A percentile compares a stretch with the other conserved stretches of the same genome.
Conservation (phyloP, 2,113 vertebrate species). For the Pedionomus torquatus region DNA sequence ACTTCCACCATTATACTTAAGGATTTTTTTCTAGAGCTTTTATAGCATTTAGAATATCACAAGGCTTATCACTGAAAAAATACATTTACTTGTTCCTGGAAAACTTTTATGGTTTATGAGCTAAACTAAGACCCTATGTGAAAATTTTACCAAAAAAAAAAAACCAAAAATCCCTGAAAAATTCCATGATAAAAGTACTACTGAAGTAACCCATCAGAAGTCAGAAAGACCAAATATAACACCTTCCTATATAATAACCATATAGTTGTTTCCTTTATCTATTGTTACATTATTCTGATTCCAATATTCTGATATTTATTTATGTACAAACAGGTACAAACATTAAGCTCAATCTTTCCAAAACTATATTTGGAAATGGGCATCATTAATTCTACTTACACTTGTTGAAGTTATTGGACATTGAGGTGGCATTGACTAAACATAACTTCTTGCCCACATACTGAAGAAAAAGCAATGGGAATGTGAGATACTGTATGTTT, state of each 20-base stretch:
- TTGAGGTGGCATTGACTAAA: not conserved
- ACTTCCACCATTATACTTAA: not conserved
- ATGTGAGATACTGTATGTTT: fast-evolving
- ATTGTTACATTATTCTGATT: not conserved
- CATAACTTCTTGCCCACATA: not conserved
- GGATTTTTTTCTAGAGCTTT: not conserved
- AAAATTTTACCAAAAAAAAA: not conserved
- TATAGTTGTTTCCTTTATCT: not conserved
- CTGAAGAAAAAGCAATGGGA: not conserved
- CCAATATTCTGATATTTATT: not conserved
- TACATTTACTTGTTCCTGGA: not conserved
- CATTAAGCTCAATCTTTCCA: not conserved
- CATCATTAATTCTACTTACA: not conserved
- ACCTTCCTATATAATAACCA: not conserved
- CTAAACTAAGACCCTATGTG: fast-evolving
- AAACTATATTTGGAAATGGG: not conserved
- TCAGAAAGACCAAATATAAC: not conserved
- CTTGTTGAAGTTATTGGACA: not conserved
- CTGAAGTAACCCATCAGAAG: not conserved
- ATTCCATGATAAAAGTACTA: not conserved
- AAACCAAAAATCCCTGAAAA: not conserved
- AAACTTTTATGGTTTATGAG: not conserved
- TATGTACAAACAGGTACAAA: not conserved
- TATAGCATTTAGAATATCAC: not conserved
- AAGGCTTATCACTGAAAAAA: not conserved